A percentile compares a stretch with the other conserved stretches of the same genome.
Evolutionary conservation across 2,888 invertebrate genomes (phyloP).

Genomic region (Drosophila rubida): DNA sequence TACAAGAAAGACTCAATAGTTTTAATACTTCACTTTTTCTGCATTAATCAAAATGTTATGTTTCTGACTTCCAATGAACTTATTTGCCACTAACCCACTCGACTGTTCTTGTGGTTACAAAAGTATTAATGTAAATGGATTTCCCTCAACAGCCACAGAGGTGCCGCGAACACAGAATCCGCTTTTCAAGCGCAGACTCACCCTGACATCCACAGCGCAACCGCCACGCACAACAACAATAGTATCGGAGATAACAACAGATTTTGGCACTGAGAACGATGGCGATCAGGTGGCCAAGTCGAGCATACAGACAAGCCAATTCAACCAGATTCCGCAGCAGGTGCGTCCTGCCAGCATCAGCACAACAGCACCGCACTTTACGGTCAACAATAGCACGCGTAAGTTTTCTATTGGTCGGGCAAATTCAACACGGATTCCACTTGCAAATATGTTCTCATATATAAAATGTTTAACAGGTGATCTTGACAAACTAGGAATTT

Average conservation of each 20-base stretch:
- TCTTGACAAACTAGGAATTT: too few species aligned
- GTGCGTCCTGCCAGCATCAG: slow-evolving; percentile 49
- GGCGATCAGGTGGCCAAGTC: slow-evolving; percentile 84
- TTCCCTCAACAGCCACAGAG: slow-evolving; percentile 77
- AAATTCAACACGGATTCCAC: too few species aligned
- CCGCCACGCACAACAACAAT: slow-evolving; percentile 64
- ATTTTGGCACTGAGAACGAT: slow-evolving; percentile 61
- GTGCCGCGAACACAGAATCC: slow-evolving; percentile 83
- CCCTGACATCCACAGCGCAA: slow-evolving; percentile 72
- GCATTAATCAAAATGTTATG: too few species aligned
- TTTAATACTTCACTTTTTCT: too few species aligned
- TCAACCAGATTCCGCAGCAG: slow-evolving; percentile 81
- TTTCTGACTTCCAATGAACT: too few species aligned
- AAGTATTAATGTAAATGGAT: too few species aligned
- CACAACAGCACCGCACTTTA: slow-evolving; percentile 7
- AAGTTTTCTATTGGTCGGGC: slow-evolving; percentile 33
- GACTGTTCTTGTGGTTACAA: too few species aligned
- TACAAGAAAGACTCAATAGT: too few species aligned
- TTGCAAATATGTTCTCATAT: too few species aligned
- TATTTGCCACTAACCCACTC: too few species aligned
- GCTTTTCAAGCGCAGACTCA: slow-evolving; percentile 85
- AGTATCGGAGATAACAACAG: slow-evolving; percentile 55
- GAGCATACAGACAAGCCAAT: slow-evolving; percentile 82
- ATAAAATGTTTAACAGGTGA: too few species aligned
- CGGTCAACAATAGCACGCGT: slow-evolving; percentile 49